These are phyloP conservation scores for Tenthredo notha DNA, from an alignment of 2,888 invertebrate species.

Conservation along the genomic window DNA sequence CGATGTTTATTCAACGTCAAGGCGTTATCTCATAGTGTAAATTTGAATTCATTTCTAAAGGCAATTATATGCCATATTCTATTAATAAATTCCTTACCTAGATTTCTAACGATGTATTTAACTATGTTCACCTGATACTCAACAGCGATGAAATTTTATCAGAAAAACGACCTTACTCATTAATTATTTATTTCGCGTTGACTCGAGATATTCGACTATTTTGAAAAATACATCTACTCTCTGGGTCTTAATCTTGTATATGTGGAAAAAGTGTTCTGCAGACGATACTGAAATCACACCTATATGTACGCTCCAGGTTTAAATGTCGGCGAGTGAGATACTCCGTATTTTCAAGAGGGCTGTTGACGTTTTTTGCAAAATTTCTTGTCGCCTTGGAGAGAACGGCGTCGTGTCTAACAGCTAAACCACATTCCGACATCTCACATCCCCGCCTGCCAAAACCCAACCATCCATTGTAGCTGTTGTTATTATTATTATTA, in stretches of 20 bases:
- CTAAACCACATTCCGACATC: conserved; percentile 49
- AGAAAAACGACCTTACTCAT: not conserved
- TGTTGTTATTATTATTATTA: conserved; percentile 29
- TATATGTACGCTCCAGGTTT: not conserved
- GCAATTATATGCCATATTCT: not conserved
- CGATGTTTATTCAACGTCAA: conserved; percentile 40
- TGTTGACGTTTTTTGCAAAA: conserved; percentile 26
- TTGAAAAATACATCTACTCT: not conserved
- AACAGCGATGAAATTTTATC: not conserved
- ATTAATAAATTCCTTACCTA: conserved; percentile 2
- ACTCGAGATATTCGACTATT: not conserved
- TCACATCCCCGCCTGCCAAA: conserved; percentile 35
- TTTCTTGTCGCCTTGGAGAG: conserved; percentile 34
- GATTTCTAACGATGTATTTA: not conserved
- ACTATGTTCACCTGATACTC: not conserved
- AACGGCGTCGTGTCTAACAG: conserved; percentile 27
- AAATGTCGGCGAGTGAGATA: not conserved
- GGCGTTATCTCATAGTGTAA: not conserved
- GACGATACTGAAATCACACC: not conserved
- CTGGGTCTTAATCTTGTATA: not conserved
- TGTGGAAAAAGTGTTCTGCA: not conserved
- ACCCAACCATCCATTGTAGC: conserved; percentile 32
- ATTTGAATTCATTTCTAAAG: not conserved
- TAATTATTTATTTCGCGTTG: conserved; percentile 11
- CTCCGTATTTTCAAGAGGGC: not conserved